Evolutionary conservation across 2,113 vertebrate species (phyloP).

Genomic region (Anoplopoma fimbria): DNA sequence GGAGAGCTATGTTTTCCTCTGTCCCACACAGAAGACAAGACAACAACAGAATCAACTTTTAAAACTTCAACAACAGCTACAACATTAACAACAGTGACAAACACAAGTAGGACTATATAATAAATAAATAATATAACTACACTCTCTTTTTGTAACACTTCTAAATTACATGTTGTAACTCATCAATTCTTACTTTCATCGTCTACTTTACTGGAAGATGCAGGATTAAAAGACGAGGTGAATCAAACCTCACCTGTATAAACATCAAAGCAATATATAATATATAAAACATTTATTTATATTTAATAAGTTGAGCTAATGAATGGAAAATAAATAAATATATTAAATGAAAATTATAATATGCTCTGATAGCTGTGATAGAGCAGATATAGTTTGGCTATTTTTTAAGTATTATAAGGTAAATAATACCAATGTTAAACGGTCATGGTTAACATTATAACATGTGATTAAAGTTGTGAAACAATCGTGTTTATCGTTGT

Average conservation of each 20-base stretch:
- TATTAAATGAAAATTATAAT: no score
- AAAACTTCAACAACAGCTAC: background rate
- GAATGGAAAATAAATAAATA: background rate
- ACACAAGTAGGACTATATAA: background rate
- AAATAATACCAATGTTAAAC: no score
- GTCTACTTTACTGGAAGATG: background rate
- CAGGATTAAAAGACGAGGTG: conserved; percentile 2
- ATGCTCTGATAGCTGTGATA: no score
- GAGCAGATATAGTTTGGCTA: no score
- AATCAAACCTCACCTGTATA: background rate
- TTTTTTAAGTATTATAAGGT: no score
- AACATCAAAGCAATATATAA: background rate
- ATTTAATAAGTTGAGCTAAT: background rate
- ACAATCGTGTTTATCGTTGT: no score
- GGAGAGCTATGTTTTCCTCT: background rate
- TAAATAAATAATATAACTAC: no score
- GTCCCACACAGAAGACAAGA: no score
- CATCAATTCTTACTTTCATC: background rate
- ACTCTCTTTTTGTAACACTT: background rate
- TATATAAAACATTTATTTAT: background rate
- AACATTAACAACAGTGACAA: background rate
- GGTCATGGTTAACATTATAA: no score
- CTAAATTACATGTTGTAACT: background rate
- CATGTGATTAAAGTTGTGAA: no score
- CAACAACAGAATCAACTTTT: no score